Conservation (phyloP, 2,797 vertebrate genomes). For the Gymnopithys bicolor region DNA sequence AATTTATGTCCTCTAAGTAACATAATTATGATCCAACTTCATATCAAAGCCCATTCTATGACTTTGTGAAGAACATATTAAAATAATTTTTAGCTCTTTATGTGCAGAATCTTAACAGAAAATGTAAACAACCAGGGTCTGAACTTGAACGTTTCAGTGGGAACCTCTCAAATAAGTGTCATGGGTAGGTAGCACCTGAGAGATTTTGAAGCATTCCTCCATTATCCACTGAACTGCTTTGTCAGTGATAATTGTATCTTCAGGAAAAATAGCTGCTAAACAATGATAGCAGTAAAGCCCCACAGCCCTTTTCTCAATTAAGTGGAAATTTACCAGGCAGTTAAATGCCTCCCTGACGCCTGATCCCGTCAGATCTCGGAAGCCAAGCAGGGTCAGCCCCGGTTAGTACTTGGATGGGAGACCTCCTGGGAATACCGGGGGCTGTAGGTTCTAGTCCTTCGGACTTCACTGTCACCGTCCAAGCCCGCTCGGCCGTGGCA, state of each 20-base stretch:
- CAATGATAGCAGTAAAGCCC: neutral
- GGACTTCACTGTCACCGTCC: no score
- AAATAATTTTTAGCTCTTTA: neutral
- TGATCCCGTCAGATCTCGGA: no score
- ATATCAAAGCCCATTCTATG: neutral
- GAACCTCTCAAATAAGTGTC: neutral
- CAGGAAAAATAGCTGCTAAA: slow-evolving; percentile 1
- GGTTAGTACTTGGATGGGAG: no score
- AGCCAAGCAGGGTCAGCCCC: no score
- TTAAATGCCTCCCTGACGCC: no score
- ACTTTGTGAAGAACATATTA: neutral
- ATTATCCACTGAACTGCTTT: neutral
- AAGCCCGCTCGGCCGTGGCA: no score
- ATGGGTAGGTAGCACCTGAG: neutral
- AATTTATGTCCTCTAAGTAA: neutral
- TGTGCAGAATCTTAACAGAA: neutral
- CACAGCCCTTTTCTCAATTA: slow-evolving; percentile 9
- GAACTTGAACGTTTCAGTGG: neutral
- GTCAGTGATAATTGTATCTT: neutral
- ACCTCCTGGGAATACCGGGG: no score
- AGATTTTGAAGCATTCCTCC: neutral
- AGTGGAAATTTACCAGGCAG: neutral
- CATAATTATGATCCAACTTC: neutral
- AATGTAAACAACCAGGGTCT: neutral
- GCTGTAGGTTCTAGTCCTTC: no score